phyloP scores from a whole-genome alignment of 1,140 invertebrate species.

The Drosophila pseudoobscura region DNA sequence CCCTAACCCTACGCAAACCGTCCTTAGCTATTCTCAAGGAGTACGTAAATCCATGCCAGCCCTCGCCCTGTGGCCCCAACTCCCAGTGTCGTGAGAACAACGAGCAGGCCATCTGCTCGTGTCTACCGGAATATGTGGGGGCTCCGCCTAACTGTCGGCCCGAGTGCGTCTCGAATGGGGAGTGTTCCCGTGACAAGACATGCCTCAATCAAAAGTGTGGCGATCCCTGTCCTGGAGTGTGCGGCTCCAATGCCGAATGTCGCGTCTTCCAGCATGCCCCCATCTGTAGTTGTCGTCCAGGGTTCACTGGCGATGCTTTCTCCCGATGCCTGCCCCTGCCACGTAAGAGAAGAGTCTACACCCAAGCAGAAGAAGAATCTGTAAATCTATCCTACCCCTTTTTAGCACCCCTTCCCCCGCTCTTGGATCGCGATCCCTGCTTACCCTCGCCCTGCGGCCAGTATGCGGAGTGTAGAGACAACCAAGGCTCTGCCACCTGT shows the following conservation, averaged over 20 bases:
- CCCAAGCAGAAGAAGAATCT: too few species aligned
- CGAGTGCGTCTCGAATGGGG: slow-evolving; percentile 90
- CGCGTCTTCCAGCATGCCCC: slow-evolving; percentile 90
- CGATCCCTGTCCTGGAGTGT: slow-evolving; percentile 91
- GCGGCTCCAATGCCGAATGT: slow-evolving; percentile 91
- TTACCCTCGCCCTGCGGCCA: slow-evolving; percentile 90
- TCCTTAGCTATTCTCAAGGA: slow-evolving; percentile 76
- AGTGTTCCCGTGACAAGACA: slow-evolving; percentile 89
- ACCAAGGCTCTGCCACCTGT: slow-evolving; percentile 87
- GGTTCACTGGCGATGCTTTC: slow-evolving; percentile 90
- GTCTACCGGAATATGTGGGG: slow-evolving; percentile 88
- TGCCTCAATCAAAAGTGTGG: slow-evolving; percentile 92
- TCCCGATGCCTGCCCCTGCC: slow-evolving; percentile 79
- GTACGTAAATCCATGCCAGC: slow-evolving; percentile 86
- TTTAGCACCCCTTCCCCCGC: slow-evolving; percentile 83
- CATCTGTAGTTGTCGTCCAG: slow-evolving; percentile 88
- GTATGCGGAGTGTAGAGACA: slow-evolving; percentile 83
- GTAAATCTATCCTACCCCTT: neutral
- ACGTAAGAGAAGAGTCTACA: slow-evolving; percentile 85
- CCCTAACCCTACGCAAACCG: slow-evolving; percentile 84
- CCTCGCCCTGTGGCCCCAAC: slow-evolving; percentile 87
- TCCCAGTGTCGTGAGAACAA: slow-evolving; percentile 86
- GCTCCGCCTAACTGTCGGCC: slow-evolving; percentile 90
- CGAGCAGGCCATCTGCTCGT: slow-evolving; percentile 89
- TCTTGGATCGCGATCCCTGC: slow-evolving; percentile 85